phyloP scores from a whole-genome alignment of 2,888 invertebrate species.

The Agrochola lota region DNA sequence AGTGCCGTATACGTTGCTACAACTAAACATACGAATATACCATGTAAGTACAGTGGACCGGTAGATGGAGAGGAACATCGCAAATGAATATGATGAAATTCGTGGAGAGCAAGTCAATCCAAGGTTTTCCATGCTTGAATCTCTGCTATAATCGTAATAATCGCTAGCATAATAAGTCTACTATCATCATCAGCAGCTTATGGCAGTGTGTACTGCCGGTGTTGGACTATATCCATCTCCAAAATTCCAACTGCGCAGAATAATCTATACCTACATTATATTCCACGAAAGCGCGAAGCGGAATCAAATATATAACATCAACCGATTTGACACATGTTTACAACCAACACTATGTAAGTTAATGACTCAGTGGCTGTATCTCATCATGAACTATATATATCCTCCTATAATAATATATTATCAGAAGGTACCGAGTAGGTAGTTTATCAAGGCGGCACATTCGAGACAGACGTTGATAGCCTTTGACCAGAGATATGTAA shows the following conservation, averaged over 20 bases:
- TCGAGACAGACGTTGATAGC: constrained; percentile 60
- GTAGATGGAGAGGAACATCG: background rate
- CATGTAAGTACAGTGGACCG: background rate
- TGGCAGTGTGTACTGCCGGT: too few relatives aligned
- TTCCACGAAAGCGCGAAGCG: background rate
- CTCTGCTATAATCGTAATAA: background rate
- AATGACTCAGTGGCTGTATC: constrained; percentile 22
- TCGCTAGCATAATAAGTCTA: background rate
- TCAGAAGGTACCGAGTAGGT: constrained; percentile 42
- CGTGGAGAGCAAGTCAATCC: too few relatives aligned
- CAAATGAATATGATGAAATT: background rate
- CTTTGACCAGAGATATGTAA: constrained; percentile 65
- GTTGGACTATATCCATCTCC: background rate
- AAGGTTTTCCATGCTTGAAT: background rate
- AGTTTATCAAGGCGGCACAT: constrained; percentile 63
- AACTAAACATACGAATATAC: background rate
- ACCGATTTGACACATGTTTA: constrained; percentile 14
- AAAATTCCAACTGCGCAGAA: background rate
- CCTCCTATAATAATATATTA: constrained; percentile 27
- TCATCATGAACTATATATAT: constrained; percentile 25
- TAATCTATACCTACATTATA: background rate
- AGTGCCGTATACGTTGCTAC: background rate
- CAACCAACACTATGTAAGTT: background rate
- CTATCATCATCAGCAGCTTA: background rate
- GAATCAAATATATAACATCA: background rate